A percentile compares a stretch with the other conserved stretches of the same genome.
phyloP scores from a whole-genome alignment of 2,888 invertebrate species.

The Dicyrtoma fusca region DNA sequence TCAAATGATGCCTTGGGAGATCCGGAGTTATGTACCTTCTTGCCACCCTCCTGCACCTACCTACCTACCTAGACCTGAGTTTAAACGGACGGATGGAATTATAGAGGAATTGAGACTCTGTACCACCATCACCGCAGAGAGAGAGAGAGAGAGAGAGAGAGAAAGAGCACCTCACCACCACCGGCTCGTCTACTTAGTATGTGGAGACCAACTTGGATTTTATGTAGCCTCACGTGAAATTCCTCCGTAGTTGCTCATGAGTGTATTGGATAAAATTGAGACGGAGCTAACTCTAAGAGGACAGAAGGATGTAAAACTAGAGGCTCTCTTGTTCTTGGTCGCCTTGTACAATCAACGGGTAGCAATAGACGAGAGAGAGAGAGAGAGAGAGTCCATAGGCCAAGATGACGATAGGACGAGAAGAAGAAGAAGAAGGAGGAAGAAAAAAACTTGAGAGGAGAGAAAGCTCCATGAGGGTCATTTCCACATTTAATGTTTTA shows the following conservation, averaged over 20 bases:
- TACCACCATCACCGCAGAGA: too few species aligned
- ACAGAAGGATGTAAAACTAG: not conserved
- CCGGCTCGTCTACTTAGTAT: too few species aligned
- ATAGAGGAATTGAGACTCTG: too few species aligned
- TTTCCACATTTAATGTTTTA: constrained; percentile 56
- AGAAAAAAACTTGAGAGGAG: constrained; percentile 7
- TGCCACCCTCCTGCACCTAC: too few species aligned
- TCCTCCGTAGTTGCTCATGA: not conserved
- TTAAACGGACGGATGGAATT: too few species aligned
- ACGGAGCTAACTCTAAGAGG: not conserved
- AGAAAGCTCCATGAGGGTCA: constrained; percentile 49
- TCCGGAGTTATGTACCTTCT: too few species aligned
- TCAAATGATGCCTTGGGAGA: too few species aligned
- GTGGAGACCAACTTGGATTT: too few species aligned
- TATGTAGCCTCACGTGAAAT: too few species aligned
- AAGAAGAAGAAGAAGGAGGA: not conserved
- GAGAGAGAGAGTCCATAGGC: not conserved
- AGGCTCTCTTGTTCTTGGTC: not conserved
- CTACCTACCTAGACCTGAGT: too few species aligned
- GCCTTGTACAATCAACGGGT: constrained; percentile 23
- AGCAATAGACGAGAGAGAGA: constrained; percentile 15
- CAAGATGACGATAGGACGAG: not conserved
- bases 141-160: too few species aligned
- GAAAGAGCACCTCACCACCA: too few species aligned
- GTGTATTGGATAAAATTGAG: constrained; percentile 18